These are phyloP conservation scores for Drosophila paramelanica DNA, from an alignment of 2,888 invertebrate genomes.

Conservation along the genomic window DNA sequence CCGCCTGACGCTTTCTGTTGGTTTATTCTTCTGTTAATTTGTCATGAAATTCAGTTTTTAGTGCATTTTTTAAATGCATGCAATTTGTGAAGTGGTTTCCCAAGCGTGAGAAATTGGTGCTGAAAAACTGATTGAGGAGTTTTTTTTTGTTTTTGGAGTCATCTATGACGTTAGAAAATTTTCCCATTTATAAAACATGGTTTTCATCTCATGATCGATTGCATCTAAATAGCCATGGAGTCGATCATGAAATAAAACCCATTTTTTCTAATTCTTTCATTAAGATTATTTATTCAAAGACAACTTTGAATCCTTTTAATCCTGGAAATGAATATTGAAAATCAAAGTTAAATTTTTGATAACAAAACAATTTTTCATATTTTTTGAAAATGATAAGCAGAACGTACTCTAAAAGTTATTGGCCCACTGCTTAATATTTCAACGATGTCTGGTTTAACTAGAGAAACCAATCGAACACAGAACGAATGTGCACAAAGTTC, in stretches of 20 bases:
- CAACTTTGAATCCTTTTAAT: no score
- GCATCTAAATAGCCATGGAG: no score
- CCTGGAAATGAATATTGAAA: no score
- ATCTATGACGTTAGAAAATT: neutral
- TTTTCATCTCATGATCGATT: neutral
- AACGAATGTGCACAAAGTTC: conserved; percentile 6
- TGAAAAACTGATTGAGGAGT: neutral
- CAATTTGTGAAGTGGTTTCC: conserved; percentile 23
- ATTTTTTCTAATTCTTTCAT: no score
- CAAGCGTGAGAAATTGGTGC: conserved; percentile 17
- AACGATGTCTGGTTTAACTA: no score
- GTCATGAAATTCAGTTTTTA: conserved; percentile 69
- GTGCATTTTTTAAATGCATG: conserved; percentile 62
- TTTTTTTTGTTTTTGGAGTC: neutral
- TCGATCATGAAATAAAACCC: no score
- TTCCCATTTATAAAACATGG: neutral
- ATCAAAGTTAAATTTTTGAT: no score
- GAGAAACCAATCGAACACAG: neutral
- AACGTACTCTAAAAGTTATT: no score
- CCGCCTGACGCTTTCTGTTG: conserved; percentile 3
- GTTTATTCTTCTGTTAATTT: conserved; percentile 69
- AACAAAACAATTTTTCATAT: no score
- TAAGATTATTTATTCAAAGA: no score
- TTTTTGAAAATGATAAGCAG: no score
- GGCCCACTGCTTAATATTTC: no score